These are phyloP conservation scores for Distichodus sexfasciatus DNA, from an alignment of 2,797 vertebrate species.

Conservation along the genomic window DNA sequence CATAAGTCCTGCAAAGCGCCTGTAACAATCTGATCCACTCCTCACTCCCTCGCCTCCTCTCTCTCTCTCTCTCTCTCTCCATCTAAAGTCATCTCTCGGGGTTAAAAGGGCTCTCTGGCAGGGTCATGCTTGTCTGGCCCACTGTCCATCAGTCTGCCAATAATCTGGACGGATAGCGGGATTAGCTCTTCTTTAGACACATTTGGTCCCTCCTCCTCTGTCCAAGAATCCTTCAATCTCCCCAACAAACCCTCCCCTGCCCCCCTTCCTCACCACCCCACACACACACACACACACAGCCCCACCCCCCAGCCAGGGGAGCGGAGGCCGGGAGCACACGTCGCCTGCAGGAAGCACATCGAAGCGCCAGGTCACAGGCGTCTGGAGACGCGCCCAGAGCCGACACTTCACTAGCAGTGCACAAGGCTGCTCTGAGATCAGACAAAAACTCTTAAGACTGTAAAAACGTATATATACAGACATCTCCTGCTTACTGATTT, in stretches of 20 bases:
- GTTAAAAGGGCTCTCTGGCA: constrained; percentile 26
- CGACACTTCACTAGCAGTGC: background rate
- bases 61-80: constrained; percentile 7
- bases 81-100: background rate
- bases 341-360: background rate
- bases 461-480: background rate
- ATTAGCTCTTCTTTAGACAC: constrained; percentile 57
- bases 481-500: too few species aligned
- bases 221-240: background rate
- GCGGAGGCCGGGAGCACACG: constrained; percentile 11
- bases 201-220: constrained; percentile 9
- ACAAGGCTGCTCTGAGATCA: background rate
- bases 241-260: background rate
- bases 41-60: background rate
- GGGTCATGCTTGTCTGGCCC: constrained; percentile 35
- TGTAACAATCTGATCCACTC: background rate
- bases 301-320: background rate
- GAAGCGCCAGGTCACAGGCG: constrained; percentile 20
- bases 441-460: background rate
- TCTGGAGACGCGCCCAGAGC: constrained; percentile 8
- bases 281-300: too few species aligned
- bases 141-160: constrained; percentile 44
- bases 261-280: background rate
- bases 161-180: constrained; percentile 50
- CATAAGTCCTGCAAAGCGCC: background rate